Evolutionary conservation across 1,140 invertebrate species (phyloP), one percentile per base, ranked within the genome.

Genomic region (Periplaneta americana): DNA sequence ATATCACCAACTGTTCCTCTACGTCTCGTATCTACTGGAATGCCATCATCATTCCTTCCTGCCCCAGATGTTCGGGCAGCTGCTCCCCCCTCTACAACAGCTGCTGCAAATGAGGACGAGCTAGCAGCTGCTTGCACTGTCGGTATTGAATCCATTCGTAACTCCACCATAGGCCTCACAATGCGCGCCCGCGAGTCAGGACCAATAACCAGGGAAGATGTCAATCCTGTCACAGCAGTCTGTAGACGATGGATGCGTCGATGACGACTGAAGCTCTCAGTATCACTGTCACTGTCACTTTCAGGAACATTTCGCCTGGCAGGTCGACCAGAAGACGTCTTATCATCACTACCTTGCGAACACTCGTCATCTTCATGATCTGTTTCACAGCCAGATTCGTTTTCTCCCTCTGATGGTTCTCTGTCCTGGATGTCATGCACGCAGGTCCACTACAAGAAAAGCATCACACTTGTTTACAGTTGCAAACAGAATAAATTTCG

Each of bases 401-500:
- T 48, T 13, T 35, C 78, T 31, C 2, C 66, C 57, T 66, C 31
- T 0, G 77, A 66, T 22, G 77, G 18, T 39, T 91, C 89, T n/a
- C 88, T 86, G 57, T 93, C 91, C 88, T 97, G 96, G 80, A 98
- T 97, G 86, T 98, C 96, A 88, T 98, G 97, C 33, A 98, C 92
- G 87, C 96, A 97, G 4, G 96, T 97, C 96, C 96, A 98, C 94
- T 96, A 87, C 32, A 88, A 87, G 84, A 83, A 83, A 79, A 80
- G 84, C n/a, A 36, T 36, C 31, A 9, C 15, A 79, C 15, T 32
- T 11, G n/a, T n/a, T n/a, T n/a, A n/a, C n/a, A n/a, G n/a, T n/a
- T n/a, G n/a, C n/a, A n/a, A n/a, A n/a, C n/a, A n/a, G n/a, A n/a
- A n/a, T n/a, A n/a, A n/a, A n/a, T n/a, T n/a, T n/a, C n/a, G n/a